These are phyloP conservation scores for Hipparchia sbordonii DNA, from an alignment of 2,888 invertebrate species.

Conservation along the genomic window DNA sequence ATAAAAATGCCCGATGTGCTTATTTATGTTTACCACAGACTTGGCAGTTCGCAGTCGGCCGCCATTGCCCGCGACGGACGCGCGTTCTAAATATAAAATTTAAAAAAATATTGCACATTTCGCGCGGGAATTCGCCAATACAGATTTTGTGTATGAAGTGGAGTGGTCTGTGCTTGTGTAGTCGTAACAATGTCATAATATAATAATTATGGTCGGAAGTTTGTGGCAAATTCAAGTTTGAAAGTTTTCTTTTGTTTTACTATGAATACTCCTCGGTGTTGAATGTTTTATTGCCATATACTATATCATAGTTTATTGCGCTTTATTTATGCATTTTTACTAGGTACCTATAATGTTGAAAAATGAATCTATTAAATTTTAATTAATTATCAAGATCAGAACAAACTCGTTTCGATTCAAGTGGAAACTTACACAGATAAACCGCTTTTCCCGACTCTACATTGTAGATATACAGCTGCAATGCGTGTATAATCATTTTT, in stretches of 20 bases:
- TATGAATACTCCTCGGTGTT: conserved; percentile 13
- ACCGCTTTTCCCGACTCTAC: too few relatives aligned
- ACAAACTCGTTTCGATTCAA: neutral
- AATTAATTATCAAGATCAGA: too few relatives aligned
- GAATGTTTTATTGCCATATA: neutral
- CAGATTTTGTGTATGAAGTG: neutral
- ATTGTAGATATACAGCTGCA: too few relatives aligned
- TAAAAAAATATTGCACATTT: conserved; percentile 2
- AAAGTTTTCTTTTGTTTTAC: neutral
- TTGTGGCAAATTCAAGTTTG: neutral
- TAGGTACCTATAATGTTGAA: neutral
- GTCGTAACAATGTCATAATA: too few relatives aligned
- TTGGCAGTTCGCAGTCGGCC: conserved; percentile 4
- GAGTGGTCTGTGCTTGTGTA: conserved; percentile 3
- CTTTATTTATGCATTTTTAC: conserved; percentile 1
- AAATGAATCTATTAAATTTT: too few relatives aligned
- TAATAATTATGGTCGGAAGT: neutral
- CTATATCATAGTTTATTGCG: neutral
- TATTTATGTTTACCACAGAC: conserved; percentile 20
- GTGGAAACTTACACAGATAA: too few relatives aligned
- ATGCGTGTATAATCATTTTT: too few relatives aligned
- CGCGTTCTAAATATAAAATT: conserved; percentile 20
- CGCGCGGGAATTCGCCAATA: conserved; percentile 12
- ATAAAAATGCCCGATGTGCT: conserved; percentile 19
- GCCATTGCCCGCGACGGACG: conserved; percentile 7